Conservation (phyloP, 2,797 vertebrate genomes). For the Poecilia velifera region DNA sequence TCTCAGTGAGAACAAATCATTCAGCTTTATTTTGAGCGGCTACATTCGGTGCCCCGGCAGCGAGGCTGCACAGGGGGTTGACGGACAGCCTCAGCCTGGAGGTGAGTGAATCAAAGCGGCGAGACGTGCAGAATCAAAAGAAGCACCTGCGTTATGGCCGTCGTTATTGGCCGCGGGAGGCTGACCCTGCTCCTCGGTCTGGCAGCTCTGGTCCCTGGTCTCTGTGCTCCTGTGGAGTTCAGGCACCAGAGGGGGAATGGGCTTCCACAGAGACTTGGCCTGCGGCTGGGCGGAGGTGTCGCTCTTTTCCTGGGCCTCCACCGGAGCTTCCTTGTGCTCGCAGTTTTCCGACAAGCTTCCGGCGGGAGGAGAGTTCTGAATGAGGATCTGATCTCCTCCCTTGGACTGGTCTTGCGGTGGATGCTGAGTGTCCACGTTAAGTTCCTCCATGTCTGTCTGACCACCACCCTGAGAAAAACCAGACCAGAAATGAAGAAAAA, state of each 20-base stretch:
- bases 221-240: constrained; percentile 8
- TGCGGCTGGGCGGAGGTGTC: constrained; percentile 34
- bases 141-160: constrained; percentile 55
- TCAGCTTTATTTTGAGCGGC: constrained; percentile 20
- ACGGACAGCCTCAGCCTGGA: constrained; percentile 22
- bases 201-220: constrained; percentile 73
- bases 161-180: constrained; percentile 15
- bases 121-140: constrained; percentile 17
- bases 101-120: constrained; percentile 30
- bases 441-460: constrained; percentile 63
- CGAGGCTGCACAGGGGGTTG: constrained; percentile 23
- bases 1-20: constrained; percentile 25
- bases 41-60: not conserved
- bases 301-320: constrained; percentile 39
- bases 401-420: constrained; percentile 22
- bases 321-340: constrained; percentile 32
- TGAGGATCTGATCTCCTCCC: constrained; percentile 26
- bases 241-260: constrained; percentile 72
- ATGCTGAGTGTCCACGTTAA: constrained; percentile 29
- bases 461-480: constrained; percentile 44
- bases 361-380: constrained; percentile 10
- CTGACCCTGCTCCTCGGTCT: constrained; percentile 68
- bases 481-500: constrained; percentile 4
- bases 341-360: constrained; percentile 12
- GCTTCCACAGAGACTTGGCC: constrained; percentile 67